phyloP scores from a whole-genome alignment of 2,797 vertebrate genomes.

The Hybognathus amarus region DNA sequence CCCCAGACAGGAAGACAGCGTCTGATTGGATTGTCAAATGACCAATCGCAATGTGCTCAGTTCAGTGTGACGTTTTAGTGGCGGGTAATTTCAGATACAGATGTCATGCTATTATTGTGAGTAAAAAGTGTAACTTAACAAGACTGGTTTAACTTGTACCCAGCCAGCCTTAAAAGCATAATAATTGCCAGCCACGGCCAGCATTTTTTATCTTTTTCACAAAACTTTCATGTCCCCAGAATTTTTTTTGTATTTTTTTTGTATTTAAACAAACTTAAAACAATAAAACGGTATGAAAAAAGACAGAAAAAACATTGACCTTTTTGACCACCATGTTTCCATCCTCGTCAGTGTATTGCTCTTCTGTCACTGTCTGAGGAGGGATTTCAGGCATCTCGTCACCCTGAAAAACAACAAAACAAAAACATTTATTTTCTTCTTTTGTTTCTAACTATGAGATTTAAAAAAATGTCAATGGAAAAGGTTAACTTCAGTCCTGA shows the following conservation, averaged over 20 bases:
- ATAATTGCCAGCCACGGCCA: neutral
- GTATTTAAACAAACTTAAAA: too few species aligned
- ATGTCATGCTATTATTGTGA: neutral
- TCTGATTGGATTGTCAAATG: too few species aligned
- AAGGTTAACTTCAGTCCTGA: neutral
- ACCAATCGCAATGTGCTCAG: too few species aligned
- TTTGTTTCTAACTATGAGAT: neutral
- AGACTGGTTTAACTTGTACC: too few species aligned
- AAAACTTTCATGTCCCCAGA: neutral
- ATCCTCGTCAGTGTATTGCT: conserved; percentile 91
- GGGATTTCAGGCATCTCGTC: conserved; percentile 89
- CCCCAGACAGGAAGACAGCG: too few species aligned
- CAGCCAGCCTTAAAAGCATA: neutral
- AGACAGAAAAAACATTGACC: conserved; percentile 70
- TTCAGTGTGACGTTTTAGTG: too few species aligned
- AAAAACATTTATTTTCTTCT: too few species aligned
- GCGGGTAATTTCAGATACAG: neutral
- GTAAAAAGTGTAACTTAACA: too few species aligned
- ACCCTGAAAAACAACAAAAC: conserved; percentile 75
- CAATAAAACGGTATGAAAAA: neutral
- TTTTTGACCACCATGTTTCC: conserved; percentile 95
- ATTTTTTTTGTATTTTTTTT: neutral
- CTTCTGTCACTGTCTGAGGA: conserved; percentile 89
- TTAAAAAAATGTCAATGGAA: neutral
- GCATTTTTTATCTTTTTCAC: neutral